Percentiles rank a stretch among this genome's conserved stretches.
These are phyloP conservation scores for Prosapia bicincta DNA, from an alignment of 2,888 invertebrate genomes.

Conservation along the genomic window DNA sequence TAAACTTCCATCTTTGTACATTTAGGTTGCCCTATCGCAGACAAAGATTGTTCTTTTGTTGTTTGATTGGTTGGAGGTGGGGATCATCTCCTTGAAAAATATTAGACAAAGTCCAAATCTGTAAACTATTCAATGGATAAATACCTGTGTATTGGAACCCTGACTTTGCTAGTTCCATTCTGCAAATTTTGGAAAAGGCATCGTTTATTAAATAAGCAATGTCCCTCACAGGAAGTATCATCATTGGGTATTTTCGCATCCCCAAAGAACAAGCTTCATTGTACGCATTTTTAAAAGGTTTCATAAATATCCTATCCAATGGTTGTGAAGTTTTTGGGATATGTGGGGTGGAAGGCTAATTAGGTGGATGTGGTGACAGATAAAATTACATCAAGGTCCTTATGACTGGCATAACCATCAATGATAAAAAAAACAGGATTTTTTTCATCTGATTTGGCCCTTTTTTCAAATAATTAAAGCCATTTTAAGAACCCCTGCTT, in stretches of 20 bases:
- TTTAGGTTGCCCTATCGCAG: neutral
- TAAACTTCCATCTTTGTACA: neutral
- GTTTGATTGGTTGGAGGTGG: neutral
- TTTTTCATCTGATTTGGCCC: conserved; percentile 30
- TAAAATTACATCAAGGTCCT: conserved; percentile 36
- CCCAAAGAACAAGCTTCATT: conserved; percentile 2
- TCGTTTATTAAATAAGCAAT: conserved; percentile 32
- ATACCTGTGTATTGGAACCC: conserved; percentile 42
- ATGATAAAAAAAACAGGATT: conserved; percentile 36
- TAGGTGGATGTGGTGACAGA: conserved; percentile 38
- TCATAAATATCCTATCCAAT: conserved; percentile 11
- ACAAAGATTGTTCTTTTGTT: neutral
- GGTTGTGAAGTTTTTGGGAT: conserved; percentile 36
- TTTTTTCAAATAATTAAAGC: conserved; percentile 4
- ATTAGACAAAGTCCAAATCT: conserved; percentile 17
- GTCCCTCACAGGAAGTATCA: conserved; percentile 19
- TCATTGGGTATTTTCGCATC: conserved; percentile 10
- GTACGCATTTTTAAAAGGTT: conserved; percentile 18
- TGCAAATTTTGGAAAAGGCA: conserved; percentile 33
- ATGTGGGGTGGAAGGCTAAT: conserved; percentile 38
- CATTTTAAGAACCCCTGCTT: neutral
- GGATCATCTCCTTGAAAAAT: neutral
- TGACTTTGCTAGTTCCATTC: conserved; percentile 29
- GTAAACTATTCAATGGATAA: conserved; percentile 40
- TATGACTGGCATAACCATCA: conserved; percentile 38